These are phyloP conservation scores for Cyclina sinensis DNA, from an alignment of 1,140 invertebrate species.

Conservation along the genomic window DNA sequence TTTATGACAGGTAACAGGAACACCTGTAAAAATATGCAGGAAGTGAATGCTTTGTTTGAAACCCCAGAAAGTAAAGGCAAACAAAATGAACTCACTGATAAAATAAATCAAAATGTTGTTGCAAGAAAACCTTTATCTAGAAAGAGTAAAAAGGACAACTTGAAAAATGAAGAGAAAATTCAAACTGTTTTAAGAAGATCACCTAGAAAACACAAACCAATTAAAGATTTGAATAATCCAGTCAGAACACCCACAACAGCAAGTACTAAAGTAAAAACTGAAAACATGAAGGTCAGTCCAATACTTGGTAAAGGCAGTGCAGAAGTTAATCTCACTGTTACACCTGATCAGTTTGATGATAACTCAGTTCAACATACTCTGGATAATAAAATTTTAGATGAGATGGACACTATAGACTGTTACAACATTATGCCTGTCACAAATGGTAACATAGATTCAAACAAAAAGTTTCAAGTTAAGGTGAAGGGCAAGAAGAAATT, in stretches of 20 bases:
- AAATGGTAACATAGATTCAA: neutral
- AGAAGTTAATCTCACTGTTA: neutral
- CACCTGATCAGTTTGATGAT: neutral
- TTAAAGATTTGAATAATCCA: neutral
- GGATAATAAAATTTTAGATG: conserved; percentile 13
- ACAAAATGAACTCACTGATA: neutral
- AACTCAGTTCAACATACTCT: neutral
- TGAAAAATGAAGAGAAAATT: neutral
- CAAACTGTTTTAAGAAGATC: conserved; percentile 47
- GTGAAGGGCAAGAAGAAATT: neutral
- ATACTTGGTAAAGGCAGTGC: neutral
- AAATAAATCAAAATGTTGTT: neutral
- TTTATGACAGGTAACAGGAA: conserved; percentile 4
- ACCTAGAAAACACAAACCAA: conserved; percentile 59
- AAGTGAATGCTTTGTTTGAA: conserved; percentile 53
- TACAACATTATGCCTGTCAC: conserved; percentile 51
- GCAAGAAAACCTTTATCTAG: conserved; percentile 23
- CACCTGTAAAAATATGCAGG: conserved; percentile 44
- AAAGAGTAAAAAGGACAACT: neutral
- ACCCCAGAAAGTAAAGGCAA: conserved; percentile 6
- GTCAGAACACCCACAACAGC: neutral
- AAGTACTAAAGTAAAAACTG: neutral
- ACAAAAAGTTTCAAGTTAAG: conserved; percentile 49
- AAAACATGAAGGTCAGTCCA: neutral
- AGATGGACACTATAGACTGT: conserved; percentile 41